Conservation (phyloP, 1,140 invertebrate species). For the Harlomillsia oculata region DNA sequence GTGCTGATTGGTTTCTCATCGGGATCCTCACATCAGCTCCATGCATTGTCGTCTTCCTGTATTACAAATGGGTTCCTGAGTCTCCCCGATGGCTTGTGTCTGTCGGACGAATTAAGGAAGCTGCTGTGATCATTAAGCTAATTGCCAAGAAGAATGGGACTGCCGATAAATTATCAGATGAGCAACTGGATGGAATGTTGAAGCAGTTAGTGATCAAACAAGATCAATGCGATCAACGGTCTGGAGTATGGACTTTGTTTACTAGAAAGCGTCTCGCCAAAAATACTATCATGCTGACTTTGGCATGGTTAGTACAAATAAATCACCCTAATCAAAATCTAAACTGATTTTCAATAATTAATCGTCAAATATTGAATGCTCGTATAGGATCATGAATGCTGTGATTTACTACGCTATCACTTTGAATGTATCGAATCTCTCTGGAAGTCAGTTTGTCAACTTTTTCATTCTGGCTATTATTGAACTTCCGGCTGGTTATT, state of each 20-base stretch:
- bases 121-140: slow-evolving; percentile 39
- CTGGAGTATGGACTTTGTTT: slow-evolving; percentile 17
- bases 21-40: slow-evolving; percentile 24
- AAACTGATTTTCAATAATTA: background rate
- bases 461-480: slow-evolving; percentile 52
- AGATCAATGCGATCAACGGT: background rate
- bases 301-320: slow-evolving; percentile 41
- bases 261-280: slow-evolving; percentile 6
- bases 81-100: slow-evolving; percentile 45
- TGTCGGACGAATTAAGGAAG: slow-evolving; percentile 44
- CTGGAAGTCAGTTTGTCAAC: slow-evolving; percentile 58
- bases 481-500: slow-evolving; percentile 46
- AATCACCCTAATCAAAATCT: background rate
- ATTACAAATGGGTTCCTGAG: slow-evolving; percentile 41
- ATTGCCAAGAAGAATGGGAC: slow-evolving; percentile 27
- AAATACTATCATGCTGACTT: slow-evolving; percentile 15
- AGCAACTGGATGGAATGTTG: slow-evolving; percentile 8
- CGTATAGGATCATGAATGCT: slow-evolving; percentile 19
- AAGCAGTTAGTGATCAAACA: slow-evolving; percentile 6
- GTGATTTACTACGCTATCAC: slow-evolving; percentile 48
- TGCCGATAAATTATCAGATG: slow-evolving; percentile 1
- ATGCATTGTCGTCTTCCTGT: slow-evolving; percentile 24
- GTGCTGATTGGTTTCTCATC: slow-evolving; percentile 24
- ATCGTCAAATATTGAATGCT: background rate
- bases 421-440: slow-evolving; percentile 52